These are phyloP conservation scores for Rhorus exstirpatorius DNA, from an alignment of 2,888 invertebrate genomes.

Conservation along the genomic window DNA sequence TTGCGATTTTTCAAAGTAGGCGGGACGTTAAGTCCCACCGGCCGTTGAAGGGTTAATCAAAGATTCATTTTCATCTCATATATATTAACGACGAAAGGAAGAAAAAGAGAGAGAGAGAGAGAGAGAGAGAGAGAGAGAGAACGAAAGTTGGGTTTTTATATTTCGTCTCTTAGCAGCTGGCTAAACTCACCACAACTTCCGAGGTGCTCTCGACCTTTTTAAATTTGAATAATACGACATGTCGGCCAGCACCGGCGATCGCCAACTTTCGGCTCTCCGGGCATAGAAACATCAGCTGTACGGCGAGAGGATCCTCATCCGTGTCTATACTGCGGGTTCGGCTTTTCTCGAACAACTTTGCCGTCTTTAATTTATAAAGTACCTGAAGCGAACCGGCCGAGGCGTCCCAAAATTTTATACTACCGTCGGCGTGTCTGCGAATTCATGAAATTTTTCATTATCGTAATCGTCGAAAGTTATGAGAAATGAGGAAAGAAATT, in stretches of 20 bases:
- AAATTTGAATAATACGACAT: slow-evolving; percentile 98
- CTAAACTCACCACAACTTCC: slow-evolving; percentile 91
- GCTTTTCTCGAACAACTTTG: slow-evolving; percentile 94
- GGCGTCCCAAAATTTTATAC: slow-evolving; percentile 99
- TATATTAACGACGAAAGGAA: slow-evolving; percentile 1
- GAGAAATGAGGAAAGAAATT: background rate
- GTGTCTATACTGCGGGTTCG: slow-evolving; percentile 89
- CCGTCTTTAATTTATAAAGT: slow-evolving; percentile 98
- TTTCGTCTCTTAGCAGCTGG: background rate
- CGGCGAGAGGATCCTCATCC: slow-evolving; percentile 95
- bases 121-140: background rate
- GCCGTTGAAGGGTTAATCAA: no score
- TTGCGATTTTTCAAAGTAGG: no score
- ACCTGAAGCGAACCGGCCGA: slow-evolving; percentile 98
- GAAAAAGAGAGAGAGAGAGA: no score
- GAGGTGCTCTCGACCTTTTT: slow-evolving; percentile 95
- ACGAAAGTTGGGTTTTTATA: slow-evolving; percentile 31
- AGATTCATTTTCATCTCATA: slow-evolving; percentile 39
- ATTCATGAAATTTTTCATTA: slow-evolving; percentile 28
- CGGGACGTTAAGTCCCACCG: no score
- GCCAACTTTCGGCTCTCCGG: slow-evolving; percentile 96
- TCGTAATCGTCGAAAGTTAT: background rate
- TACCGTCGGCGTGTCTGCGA: slow-evolving; percentile 98
- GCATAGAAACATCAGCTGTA: slow-evolving; percentile 96
- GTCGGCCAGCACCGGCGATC: slow-evolving; percentile 96